Evolutionary conservation across 2,888 invertebrate genomes (phyloP).

Genomic region (Anticlea derivata): DNA sequence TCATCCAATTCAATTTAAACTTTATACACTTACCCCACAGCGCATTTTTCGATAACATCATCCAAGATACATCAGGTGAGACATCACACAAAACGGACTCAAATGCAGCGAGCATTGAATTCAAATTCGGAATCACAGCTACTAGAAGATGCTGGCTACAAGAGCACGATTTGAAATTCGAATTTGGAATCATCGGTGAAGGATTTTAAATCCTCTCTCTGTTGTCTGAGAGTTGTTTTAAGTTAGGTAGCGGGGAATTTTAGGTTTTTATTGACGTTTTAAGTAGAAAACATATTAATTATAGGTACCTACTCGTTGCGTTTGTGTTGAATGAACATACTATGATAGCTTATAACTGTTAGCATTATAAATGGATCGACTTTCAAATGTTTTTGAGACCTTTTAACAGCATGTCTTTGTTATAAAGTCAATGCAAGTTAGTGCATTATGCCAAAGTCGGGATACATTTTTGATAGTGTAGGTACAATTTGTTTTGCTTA

Average conservation of each 20-base stretch:
- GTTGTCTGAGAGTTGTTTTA: conserved; percentile 71
- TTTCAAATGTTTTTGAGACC: conserved; percentile 39
- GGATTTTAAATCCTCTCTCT: conserved; percentile 79
- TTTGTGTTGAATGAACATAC: conserved; percentile 55
- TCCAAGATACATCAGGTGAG: conserved; percentile 50
- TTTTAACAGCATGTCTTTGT: conserved; percentile 26
- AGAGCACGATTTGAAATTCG: conserved; percentile 80
- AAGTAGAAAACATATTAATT: conserved; percentile 75
- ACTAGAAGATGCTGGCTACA: conserved; percentile 63
- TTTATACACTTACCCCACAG: conserved; percentile 36
- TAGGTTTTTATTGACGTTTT: conserved; percentile 65
- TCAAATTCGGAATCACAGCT: conserved; percentile 46
- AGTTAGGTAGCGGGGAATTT: conserved; percentile 75
- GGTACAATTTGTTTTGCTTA: conserved; percentile 31
- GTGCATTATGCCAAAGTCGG: conserved; percentile 32
- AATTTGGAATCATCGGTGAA: conserved; percentile 77
- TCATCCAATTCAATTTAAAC: conserved; percentile 49
- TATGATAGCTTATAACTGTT: conserved; percentile 32
- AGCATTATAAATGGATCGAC: conserved; percentile 42
- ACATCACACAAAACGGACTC: conserved; percentile 57
- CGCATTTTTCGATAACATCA: conserved; percentile 4
- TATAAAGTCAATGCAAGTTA: conserved; percentile 21
- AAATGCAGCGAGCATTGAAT: conserved; percentile 58
- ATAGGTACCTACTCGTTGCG: conserved; percentile 44
- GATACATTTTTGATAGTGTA: conserved; percentile 34